phyloP scores from a whole-genome alignment of 2,113 vertebrate species.

The Nycticorax nycticorax region DNA sequence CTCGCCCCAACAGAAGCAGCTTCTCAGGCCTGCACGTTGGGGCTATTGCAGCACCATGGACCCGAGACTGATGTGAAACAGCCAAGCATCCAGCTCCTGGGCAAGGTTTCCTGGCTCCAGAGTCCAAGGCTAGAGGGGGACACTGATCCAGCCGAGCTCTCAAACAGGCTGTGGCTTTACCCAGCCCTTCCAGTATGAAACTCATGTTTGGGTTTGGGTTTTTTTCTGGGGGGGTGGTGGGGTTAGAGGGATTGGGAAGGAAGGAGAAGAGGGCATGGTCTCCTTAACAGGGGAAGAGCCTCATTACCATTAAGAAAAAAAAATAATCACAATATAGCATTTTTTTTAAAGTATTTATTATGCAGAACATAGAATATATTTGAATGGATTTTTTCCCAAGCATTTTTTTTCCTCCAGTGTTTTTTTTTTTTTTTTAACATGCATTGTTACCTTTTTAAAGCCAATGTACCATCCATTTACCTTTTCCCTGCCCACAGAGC shows the following conservation, averaged over 20 bases:
- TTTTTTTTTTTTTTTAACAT: slow-evolving; percentile 43
- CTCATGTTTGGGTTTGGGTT: accelerated
- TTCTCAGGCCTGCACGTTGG: background rate
- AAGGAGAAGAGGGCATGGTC: background rate
- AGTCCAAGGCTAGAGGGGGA: background rate
- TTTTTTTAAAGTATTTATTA: slow-evolving; percentile 73
- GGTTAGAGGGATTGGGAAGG: background rate
- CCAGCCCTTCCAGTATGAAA: background rate
- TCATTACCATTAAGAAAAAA: background rate
- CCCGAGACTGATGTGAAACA: accelerated
- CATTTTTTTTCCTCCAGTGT: slow-evolving; percentile 26
- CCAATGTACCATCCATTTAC: slow-evolving; percentile 19
- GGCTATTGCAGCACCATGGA: accelerated
- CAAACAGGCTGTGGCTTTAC: background rate
- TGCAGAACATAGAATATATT: slow-evolving; percentile 67
- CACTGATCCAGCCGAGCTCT: background rate
- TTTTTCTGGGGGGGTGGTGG: background rate
- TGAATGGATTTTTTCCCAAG: slow-evolving; percentile 55
- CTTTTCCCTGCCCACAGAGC: slow-evolving; percentile 5
- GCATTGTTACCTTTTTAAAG: slow-evolving; percentile 64
- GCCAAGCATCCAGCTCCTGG: background rate
- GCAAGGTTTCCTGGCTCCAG: background rate
- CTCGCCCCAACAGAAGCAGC: background rate
- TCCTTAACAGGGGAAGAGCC: background rate
- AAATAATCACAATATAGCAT: background rate